Evolutionary conservation across 1,140 invertebrate genomes (phyloP).

Genomic region (Proctacanthus coquilletti): DNA sequence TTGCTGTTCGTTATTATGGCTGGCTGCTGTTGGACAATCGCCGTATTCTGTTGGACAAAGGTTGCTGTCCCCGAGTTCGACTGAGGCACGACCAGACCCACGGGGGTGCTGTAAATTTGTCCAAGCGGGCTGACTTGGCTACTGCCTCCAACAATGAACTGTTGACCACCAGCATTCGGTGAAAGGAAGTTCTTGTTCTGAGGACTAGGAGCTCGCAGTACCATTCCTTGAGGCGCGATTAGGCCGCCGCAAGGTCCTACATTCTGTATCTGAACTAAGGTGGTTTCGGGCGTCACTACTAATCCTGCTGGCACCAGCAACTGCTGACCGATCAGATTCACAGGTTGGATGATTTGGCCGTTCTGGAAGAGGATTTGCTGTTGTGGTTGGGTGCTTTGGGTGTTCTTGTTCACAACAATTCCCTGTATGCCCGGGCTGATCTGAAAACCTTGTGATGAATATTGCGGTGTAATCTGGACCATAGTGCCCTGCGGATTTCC

Average conservation of each 20-base stretch:
- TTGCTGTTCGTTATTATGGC: slow-evolving; percentile 5
- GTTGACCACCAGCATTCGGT: slow-evolving; percentile 52
- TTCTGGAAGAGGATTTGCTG: slow-evolving; percentile 53
- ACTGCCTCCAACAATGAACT: slow-evolving; percentile 42
- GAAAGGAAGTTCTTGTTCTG: slow-evolving; percentile 62
- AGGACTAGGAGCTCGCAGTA: slow-evolving; percentile 54
- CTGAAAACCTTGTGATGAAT: slow-evolving; percentile 47
- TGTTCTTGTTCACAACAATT: slow-evolving; percentile 37
- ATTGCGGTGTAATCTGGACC: slow-evolving; percentile 35
- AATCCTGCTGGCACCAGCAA: slow-evolving; percentile 66
- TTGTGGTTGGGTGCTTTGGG: slow-evolving; percentile 48
- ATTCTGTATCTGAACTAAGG: slow-evolving; percentile 59
- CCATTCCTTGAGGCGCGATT: slow-evolving; percentile 42
- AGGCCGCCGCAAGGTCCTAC: slow-evolving; percentile 30
- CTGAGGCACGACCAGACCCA: slow-evolving; percentile 55
- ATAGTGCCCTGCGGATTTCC: no score
- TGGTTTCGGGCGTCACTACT: slow-evolving; percentile 55
- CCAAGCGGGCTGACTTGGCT: slow-evolving; percentile 58
- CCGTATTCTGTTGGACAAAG: slow-evolving; percentile 44
- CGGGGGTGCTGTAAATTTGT: slow-evolving; percentile 56
- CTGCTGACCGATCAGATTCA: slow-evolving; percentile 68
- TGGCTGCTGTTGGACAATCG: slow-evolving; percentile 49
- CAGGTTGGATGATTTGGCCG: slow-evolving; percentile 43
- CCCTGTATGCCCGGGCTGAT: slow-evolving; percentile 39
- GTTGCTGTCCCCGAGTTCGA: slow-evolving; percentile 28